Base-by-base conservation (phyloP, 2,888 invertebrate genomes). In the Bombylius discolor region DNA sequence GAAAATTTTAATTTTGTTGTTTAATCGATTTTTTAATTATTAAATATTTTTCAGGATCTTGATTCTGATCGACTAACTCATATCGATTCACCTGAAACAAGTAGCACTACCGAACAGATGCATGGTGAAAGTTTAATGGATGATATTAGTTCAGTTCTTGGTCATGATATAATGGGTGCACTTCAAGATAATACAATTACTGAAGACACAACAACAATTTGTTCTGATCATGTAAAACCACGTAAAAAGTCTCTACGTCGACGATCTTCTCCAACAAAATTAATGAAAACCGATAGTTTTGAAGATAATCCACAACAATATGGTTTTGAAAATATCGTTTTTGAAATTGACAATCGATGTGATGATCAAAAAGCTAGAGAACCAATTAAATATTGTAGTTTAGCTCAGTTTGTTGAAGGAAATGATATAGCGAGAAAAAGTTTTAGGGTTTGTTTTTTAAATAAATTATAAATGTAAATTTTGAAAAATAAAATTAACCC, bases 321-420 rank as follows among this genome's bases (percentile, higher is more conserved):
- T 62, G 85, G 85, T 5, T 85, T 84, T 64, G 85, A 85, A 70
- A 85, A 85, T 65, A 79, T 82, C 65, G 85, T 83, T 44, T 85
- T 85, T 63, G 81, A 82, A 57, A 72, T 74, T 23, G 75, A 74
- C 58, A 72, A 74, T 63, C 71, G 73, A 12, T 72, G 73, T 51
- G 78, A 78, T 57, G 78, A 78, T 60, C 73, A 71, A 57, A 75
- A 73, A 60, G 70, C 71, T 33, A 53, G 48, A 36, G 80, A 81
- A 63, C 81, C 82, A 55, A 79, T 81, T 49, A 84, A 82, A 61
- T 86, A 83, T 66, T 88, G 88, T 69, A 88, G 88, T 66, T 74
- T 90, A 64, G 89, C 89, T 1, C 84, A 87, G 63, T 89, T 89
- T 66, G 86, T 85, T 58, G 89, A 89, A 73, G 89, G 88, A 31